Base-by-base conservation (phyloP, 2,888 invertebrate species). In the Panzeria rudis region DNA sequence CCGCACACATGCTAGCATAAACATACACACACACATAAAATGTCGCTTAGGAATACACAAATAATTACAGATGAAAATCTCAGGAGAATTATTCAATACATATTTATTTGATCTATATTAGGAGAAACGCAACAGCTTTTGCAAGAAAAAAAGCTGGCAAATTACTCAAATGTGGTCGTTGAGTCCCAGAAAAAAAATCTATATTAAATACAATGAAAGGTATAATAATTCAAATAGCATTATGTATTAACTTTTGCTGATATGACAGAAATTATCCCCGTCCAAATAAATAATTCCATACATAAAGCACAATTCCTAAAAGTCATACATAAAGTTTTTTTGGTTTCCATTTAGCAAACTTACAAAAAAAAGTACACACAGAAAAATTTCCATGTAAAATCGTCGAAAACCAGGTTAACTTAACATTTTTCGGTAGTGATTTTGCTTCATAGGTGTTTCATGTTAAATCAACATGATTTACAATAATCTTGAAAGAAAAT, bases 121-220 rank as follows among this genome's bases (percentile, higher is more conserved):
- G 41, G 3, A 17, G 59, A 56, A 44, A 64, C 23, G 41, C 62
- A 62, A 64, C 15, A 64, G 8, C 25, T 59, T 32, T 32, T 25
- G 9, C 6, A 25, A n/a, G 13, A 9, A 47, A 29, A 47, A 17
- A 11, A 2, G 2, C 5, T 62, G 17, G 38, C 38, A 41, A 62
- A 5, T 41, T 61, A 11, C 11, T 2, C 38, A 38, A 8, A 38
- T 11, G 38, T 11, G 38, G 6, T 13, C 5, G 29, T 29, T 29
- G 3, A 29, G 29, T 2, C 29, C 29, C 29, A 4, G 29, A 29
- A 29, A 5, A 29, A 2, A 4, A 29, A 29, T 4, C 29, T 29
- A n/a, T n/a, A n/a, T n/a, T n/a, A n/a, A n/a, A n/a, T n/a, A n/a
- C n/a, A 35, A 35, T 35, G 35, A 7, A 35, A 35, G 35, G 35